Evolutionary conservation across 1,140 invertebrate species (phyloP), one percentile per base, ranked within the genome.

Genomic region (Muscidifurax raptorellus): DNA sequence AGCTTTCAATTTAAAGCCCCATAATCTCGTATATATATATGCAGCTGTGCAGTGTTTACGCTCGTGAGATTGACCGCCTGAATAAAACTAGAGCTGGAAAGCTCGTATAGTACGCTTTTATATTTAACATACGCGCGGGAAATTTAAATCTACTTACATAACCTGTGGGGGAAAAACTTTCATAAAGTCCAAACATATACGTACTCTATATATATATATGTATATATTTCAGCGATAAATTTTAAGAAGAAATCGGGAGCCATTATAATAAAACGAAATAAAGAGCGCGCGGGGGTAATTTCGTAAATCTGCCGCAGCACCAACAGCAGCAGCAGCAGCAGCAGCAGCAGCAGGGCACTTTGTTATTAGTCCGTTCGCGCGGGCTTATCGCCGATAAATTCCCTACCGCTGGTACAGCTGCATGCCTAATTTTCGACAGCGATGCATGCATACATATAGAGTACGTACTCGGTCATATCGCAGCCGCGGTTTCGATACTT

Each of bases 341-440:
- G 59, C 59, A 25, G 67, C 67, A 3, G 25, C 67, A 30, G 25
- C 25, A 30, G 12, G 30, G 32, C 32, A 67, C 72, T 83, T 67
- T 10, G 72, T 47, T 80, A 76, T 76, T 44, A 80, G 71, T 75
- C 69, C 18, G 66, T 83, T 86, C 82, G 30, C 71, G 59, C 32
- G 22, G 15, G 44, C 52, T 59, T 77, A 71, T 84, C 18, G 40
- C 40, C 74, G 30, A 78, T 84, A 44, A 82, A 83, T 84, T 36
- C 59, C 36, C 40, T 32, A 18, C 15, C 10, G 5, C 4, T 0
- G 22, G 32, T 2, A 67, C 59, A 15, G 32, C 18, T 67, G 64
- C 59, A 32, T n/a, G 40, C 28, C 44, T 75, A 76, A 82, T 82
- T 82, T 81, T 76, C 25, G 27, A 79, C n/a, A 13, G 5, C 40